These are phyloP conservation scores for Silvanus unidentatus DNA, from an alignment of 2,888 invertebrate genomes.

Conservation along the genomic window DNA sequence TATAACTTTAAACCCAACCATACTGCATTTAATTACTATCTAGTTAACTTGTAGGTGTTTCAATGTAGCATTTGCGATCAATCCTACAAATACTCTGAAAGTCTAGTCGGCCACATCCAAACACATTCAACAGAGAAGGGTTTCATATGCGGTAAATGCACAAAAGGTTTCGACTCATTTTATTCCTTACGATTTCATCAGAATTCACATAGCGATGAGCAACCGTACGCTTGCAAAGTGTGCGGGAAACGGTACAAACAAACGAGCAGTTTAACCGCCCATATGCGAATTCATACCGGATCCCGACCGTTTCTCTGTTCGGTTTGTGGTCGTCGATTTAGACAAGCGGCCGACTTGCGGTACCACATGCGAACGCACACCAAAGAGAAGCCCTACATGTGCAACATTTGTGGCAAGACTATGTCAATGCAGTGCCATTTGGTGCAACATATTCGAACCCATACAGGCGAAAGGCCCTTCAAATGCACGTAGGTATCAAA, in stretches of 20 bases:
- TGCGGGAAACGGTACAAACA: constrained; percentile 37
- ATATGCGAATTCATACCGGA: constrained; percentile 39
- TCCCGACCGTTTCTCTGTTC: constrained; percentile 20
- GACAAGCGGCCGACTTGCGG: constrained; percentile 30
- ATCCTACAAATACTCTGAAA: constrained; percentile 23
- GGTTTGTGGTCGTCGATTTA: constrained; percentile 24
- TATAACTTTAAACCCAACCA: not conserved
- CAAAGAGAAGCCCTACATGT: constrained; percentile 36
- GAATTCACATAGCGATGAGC: constrained; percentile 32
- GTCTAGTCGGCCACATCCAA: constrained; percentile 33
- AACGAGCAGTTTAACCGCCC: constrained; percentile 34
- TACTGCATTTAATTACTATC: not conserved
- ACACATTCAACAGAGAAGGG: constrained; percentile 34
- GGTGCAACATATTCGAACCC: constrained; percentile 33
- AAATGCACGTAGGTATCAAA: constrained; percentile 29
- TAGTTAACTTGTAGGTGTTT: constrained; percentile 6
- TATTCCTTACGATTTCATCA: constrained; percentile 33
- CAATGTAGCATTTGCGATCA: constrained; percentile 20
- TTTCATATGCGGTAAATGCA: constrained; percentile 33
- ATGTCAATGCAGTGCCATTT: constrained; percentile 35
- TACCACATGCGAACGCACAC: constrained; percentile 37
- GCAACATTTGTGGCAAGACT: constrained; percentile 34
- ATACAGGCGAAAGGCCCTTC: constrained; percentile 35
- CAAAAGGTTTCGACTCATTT: constrained; percentile 34
- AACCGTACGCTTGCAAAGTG: constrained; percentile 33